Evolutionary conservation across 2,113 vertebrate species (phyloP).

Genomic region (Xenopus borealis): DNA sequence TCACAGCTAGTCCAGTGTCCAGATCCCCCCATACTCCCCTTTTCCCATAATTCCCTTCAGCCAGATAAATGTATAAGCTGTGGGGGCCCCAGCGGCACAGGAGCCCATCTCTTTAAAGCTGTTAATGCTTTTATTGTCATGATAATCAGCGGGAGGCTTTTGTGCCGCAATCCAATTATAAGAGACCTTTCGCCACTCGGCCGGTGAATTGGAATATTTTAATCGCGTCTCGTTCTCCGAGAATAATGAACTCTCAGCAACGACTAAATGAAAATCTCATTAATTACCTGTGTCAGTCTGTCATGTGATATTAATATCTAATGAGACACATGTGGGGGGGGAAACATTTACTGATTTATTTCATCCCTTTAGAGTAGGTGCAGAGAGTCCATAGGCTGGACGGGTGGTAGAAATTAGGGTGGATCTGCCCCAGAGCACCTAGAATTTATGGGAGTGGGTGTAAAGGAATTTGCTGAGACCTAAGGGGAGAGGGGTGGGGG

Average conservation of each 20-base stretch:
- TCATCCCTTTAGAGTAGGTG: too few relatives aligned
- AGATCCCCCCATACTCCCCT: too few relatives aligned
- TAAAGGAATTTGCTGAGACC: too few relatives aligned
- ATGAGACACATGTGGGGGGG: too few relatives aligned
- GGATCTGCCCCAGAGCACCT: too few relatives aligned
- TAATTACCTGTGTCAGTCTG: slow-evolving; percentile 47
- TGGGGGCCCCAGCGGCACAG: too few relatives aligned
- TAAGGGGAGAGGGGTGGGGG: too few relatives aligned
- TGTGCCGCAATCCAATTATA: slow-evolving; percentile 53
- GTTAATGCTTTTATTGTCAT: background rate
- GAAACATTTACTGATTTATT: too few relatives aligned
- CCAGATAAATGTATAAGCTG: background rate
- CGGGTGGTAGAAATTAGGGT: too few relatives aligned
- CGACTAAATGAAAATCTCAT: slow-evolving; percentile 48
- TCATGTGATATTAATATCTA: background rate
- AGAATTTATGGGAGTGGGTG: too few relatives aligned
- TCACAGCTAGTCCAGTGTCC: too few relatives aligned
- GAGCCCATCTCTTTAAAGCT: background rate
- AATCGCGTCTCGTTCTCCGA: slow-evolving; percentile 50
- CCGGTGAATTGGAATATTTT: slow-evolving; percentile 48
- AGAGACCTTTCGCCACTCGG: slow-evolving; percentile 27
- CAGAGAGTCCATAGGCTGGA: too few relatives aligned
- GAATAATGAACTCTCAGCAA: slow-evolving; percentile 52
- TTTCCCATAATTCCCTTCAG: background rate
- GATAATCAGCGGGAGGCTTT: slow-evolving; percentile 51